Evolutionary conservation across 2,888 invertebrate species (phyloP).

Genomic region (Eilema griseolum): DNA sequence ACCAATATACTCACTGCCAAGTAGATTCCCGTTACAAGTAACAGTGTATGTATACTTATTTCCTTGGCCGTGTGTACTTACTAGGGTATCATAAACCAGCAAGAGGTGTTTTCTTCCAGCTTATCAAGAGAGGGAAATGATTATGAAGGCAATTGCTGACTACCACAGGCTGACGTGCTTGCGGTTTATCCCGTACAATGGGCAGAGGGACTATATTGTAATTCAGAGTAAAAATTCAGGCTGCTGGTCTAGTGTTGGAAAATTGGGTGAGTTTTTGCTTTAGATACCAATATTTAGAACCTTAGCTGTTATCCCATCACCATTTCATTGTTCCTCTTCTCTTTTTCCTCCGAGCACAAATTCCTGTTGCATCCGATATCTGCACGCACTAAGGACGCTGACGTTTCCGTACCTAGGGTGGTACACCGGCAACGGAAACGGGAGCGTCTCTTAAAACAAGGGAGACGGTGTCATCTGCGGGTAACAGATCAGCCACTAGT

Average conservation of each 20-base stretch:
- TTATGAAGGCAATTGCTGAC: conserved; percentile 90
- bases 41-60: too few relatives aligned
- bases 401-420: too few relatives aligned
- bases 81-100: conserved; percentile 10
- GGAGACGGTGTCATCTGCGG: too few relatives aligned
- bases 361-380: not conserved
- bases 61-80: not conserved
- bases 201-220: conserved; percentile 90
- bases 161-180: conserved; percentile 93
- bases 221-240: conserved; percentile 91
- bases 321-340: not conserved
- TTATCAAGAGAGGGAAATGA: conserved; percentile 86
- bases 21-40: too few relatives aligned
- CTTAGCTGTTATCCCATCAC: too few relatives aligned
- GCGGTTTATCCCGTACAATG: conserved; percentile 89
- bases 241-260: conserved; percentile 94
- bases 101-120: conserved; percentile 64
- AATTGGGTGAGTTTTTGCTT: conserved; percentile 79
- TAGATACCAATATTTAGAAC: not conserved
- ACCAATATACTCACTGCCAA: too few relatives aligned
- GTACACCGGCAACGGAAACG: too few relatives aligned
- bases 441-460: too few relatives aligned
- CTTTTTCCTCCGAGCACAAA: not conserved
- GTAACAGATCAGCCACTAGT: too few relatives aligned
- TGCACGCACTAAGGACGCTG: too few relatives aligned